These are phyloP conservation scores for Drosophila limbata DNA, from an alignment of 2,888 invertebrate species.

Conservation along the genomic window DNA sequence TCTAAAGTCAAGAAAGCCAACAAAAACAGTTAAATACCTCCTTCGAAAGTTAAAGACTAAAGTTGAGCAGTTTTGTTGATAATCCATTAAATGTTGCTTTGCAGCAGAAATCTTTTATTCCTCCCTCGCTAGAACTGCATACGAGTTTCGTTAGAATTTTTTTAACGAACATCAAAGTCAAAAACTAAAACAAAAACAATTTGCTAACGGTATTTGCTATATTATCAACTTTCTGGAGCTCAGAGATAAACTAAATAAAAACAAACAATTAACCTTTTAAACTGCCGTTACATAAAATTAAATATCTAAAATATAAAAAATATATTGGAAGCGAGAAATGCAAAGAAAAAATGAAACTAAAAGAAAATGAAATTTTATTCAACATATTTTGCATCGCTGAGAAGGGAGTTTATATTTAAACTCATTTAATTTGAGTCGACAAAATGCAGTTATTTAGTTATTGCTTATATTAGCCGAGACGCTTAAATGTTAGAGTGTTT, in stretches of 20 bases:
- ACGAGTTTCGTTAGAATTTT: background rate
- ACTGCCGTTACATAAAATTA: background rate
- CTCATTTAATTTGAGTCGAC: no score
- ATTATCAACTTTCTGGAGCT: background rate
- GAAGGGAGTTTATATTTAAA: no score
- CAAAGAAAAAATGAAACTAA: background rate
- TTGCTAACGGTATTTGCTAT: background rate
- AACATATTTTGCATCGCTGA: no score
- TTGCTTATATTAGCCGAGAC: no score
- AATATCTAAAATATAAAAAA: background rate
- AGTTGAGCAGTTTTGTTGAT: background rate
- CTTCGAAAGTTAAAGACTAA: background rate
- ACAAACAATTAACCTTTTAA: background rate
- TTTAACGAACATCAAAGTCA: background rate
- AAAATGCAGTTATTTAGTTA: no score
- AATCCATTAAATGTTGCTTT: background rate
- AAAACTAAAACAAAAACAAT: background rate
- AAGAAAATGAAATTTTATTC: no score
- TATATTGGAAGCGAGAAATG: background rate
- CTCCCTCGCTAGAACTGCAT: background rate
- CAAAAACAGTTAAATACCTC: conserved; percentile 5
- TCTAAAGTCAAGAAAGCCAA: background rate
- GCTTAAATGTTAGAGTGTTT: no score
- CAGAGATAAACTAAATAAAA: background rate
- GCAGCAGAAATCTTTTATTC: background rate